Base-by-base conservation (phyloP, 2,113 vertebrate genomes). In the Hippopotamus amphibius region DNA sequence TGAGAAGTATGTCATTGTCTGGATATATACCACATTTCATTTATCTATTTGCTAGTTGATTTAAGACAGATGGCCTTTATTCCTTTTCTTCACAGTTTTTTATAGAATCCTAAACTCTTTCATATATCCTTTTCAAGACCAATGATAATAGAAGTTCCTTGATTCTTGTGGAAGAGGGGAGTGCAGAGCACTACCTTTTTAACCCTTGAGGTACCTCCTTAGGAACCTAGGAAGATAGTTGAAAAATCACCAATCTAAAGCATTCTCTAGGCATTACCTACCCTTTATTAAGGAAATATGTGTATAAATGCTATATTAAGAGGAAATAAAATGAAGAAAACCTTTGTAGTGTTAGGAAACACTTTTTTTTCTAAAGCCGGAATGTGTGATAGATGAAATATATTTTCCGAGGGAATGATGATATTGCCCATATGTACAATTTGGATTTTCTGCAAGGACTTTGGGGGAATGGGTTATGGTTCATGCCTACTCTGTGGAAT, bases 401-500 rank as follows among this genome's bases (percentile, higher is more conserved):
- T 65, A 85, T 95, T 96, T 97, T 65, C 43, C 28, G 65, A 83
- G 48, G 41, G 57, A 96, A 53, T 71, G 4, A 48, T 82, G n/a
- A 88, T 77, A 80, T n/a, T 77, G n/a, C 15, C 37, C 8, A 72
- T 96, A 46, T 84, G n/a, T 95, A 69, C 7, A 77, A 11, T 59
- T 94, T 81, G 71, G 28, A n/a, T 96, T 77, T 97, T 85, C n/a
- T 97, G 46, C 86, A 71, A 69, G 14, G 26, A 77, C 33, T 93
- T 85, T 61, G n/a, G 11, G 65, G 50, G 46, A 77, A 53, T 88
- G 28, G 28, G 2, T 91, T 96, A 84, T 82, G 19, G 41, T 87
- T 96, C 50, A 76, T 91, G 24, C 37, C 28, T 43, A 63, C 30
- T 76, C 37, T 66, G 57, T 92, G 41, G 19, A 88, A 91, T 89